phyloP scores from a whole-genome alignment of 2,888 invertebrate species.

The Mesodorylaimus sp. region DNA sequence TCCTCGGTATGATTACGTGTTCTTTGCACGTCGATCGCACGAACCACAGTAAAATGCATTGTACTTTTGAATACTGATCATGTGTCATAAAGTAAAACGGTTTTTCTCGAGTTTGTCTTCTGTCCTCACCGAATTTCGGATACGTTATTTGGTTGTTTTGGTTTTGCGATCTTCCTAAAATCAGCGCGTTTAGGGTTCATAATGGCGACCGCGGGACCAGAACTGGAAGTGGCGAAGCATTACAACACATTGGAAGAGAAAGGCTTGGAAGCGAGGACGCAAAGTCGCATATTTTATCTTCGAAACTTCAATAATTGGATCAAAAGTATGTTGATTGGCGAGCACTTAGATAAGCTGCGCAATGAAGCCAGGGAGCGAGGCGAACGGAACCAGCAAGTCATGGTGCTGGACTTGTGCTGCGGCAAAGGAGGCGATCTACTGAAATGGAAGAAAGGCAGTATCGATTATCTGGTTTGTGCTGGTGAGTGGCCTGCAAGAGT shows the following conservation, averaged over 20 bases:
- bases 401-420: conserved; percentile 79
- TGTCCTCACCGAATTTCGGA: too few relatives aligned
- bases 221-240: conserved; percentile 68
- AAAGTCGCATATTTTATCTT: conserved; percentile 75
- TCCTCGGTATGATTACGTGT: too few relatives aligned
- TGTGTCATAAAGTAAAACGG: too few relatives aligned
- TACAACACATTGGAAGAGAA: conserved; percentile 74
- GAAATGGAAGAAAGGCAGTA: conserved; percentile 48
- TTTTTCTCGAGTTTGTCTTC: too few relatives aligned
- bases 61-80: too few relatives aligned
- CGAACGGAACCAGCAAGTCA: conserved; percentile 10
- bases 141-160: too few relatives aligned
- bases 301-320: conserved; percentile 98
- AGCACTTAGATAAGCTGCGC: conserved; percentile 27
- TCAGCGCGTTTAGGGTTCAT: too few relatives aligned
- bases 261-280: conserved; percentile 56
- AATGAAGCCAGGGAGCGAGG: not conserved
- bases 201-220: too few relatives aligned
- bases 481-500: conserved; percentile 14
- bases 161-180: too few relatives aligned
- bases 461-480: conserved; percentile 21
- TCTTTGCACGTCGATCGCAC: too few relatives aligned
- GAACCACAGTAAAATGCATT: too few relatives aligned
- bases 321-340: conserved; percentile 79
- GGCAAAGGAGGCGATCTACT: conserved; percentile 94